Evolutionary conservation across 2,113 vertebrate species (phyloP), one percentile per base, ranked within the genome.

Genomic region (Myocastor coypus): DNA sequence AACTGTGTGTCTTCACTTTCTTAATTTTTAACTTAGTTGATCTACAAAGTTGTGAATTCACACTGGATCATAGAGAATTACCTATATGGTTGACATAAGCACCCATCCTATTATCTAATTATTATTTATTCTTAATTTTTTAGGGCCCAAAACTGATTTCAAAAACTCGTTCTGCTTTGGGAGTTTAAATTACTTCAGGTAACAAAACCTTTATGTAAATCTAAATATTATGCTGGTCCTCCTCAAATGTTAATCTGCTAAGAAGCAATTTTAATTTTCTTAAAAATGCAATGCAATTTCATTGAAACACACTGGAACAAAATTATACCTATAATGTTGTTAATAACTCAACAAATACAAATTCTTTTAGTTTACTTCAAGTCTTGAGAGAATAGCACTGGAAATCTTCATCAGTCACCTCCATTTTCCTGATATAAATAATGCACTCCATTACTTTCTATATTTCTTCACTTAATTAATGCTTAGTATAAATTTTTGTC

Each of bases 91-190:
- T 40, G 40, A 26, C 14, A 91, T 1, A 83, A 19, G 7, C 9
- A 37, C 84, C 9, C 24, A 34, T 71, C 71, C 55, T 22, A 89
- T 94, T 37, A 24, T 64, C 20, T 96, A 61, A 91, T 55, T 68
- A 61, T 63, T 83, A 73, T 92, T 32, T 95, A 5, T 85, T 94
- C 63, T 97, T 95, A 19, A 68, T 91, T 97, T 77, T 97, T 16
- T 66, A 98, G 97, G 97, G 97, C 73, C 93, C 89, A n/a, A 94
- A 96, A 93, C 9, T 98, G 82, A 96, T 98, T 88, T 92, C 96
- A 87, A 97, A 96, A 92, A 97, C 97, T 93, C 97, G 97, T 90
- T 71, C 86, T 83, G 92, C 95, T 90, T 94, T 98, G 94, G 95
- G 87, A 95, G 97, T 95, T 94, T 98, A 93, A 98, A 75, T 52